Evolutionary conservation across 1,140 invertebrate species (phyloP).

Genomic region (Drosophila kurseongensis): DNA sequence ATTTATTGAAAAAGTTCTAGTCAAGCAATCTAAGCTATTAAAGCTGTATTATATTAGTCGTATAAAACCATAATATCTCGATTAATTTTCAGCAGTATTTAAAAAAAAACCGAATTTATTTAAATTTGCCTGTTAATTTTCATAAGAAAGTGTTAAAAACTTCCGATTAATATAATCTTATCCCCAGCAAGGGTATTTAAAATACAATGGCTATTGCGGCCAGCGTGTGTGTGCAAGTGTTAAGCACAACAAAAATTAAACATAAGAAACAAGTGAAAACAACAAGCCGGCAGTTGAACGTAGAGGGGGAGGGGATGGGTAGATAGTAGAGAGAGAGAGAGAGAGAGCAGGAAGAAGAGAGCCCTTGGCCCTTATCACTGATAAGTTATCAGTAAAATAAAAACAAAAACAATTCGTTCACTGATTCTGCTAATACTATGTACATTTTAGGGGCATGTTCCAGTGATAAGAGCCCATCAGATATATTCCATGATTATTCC

Average conservation of each 20-base stretch:
- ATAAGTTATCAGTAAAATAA: conserved; percentile 21
- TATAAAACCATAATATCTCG: no score
- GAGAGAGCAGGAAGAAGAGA: neutral
- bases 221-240: conserved; percentile 18
- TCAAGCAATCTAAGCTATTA: no score
- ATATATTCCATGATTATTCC: conserved; percentile 16
- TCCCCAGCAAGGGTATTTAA: no score
- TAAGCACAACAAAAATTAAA: conserved; percentile 55
- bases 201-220: neutral
- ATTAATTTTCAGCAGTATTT: no score
- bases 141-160: no score
- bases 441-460: conserved; percentile 6
- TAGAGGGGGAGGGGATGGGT: conserved; percentile 22
- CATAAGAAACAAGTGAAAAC: conserved; percentile 40
- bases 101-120: no score
- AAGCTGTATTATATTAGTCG: no score
- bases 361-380: conserved; percentile 22
- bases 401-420: conserved; percentile 8
- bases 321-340: conserved; percentile 14
- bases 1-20: no score
- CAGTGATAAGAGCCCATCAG: conserved; percentile 5
- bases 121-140: no score
- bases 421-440: neutral
- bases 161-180: no score
- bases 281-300: conserved; percentile 46